Conservation (phyloP, 2,113 vertebrate species). For the Leptosomus discolor region DNA sequence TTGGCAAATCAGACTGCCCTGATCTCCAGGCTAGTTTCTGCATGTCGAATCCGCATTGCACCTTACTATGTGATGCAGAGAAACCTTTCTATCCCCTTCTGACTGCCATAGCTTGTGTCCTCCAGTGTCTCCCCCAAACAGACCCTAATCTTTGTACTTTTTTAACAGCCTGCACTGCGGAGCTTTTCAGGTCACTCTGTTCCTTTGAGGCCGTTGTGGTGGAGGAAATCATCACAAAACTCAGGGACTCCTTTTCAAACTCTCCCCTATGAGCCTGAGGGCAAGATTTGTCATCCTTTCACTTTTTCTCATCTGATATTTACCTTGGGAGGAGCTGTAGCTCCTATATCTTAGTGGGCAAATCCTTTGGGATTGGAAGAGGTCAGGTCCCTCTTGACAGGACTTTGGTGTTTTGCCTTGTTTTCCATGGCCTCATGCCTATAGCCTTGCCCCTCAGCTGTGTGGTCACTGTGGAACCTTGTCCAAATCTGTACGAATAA, state of each 20-base stretch:
- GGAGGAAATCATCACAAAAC: background rate
- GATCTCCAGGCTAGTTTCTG: background rate
- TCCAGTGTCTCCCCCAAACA: background rate
- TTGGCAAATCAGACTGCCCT: background rate
- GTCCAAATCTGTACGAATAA: background rate
- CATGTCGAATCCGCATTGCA: background rate
- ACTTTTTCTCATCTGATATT: background rate
- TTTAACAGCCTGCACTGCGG: background rate
- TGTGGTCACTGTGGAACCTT: background rate
- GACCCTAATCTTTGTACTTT: background rate
- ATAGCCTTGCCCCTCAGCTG: background rate
- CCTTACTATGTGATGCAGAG: background rate
- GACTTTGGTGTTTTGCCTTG: background rate
- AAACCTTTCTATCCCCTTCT: background rate
- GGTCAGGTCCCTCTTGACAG: background rate
- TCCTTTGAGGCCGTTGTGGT: background rate
- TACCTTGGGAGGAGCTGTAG: background rate
- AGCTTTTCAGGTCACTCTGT: background rate
- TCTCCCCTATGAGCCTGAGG: background rate
- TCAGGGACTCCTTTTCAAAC: background rate
- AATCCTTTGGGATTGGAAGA: background rate
- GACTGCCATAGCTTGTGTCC: background rate
- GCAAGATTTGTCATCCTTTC: background rate
- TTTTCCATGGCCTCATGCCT: background rate
- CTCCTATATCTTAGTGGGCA: background rate